Evolutionary conservation across 2,113 vertebrate genomes (phyloP).

Genomic region (Pituophis catenifer): DNA sequence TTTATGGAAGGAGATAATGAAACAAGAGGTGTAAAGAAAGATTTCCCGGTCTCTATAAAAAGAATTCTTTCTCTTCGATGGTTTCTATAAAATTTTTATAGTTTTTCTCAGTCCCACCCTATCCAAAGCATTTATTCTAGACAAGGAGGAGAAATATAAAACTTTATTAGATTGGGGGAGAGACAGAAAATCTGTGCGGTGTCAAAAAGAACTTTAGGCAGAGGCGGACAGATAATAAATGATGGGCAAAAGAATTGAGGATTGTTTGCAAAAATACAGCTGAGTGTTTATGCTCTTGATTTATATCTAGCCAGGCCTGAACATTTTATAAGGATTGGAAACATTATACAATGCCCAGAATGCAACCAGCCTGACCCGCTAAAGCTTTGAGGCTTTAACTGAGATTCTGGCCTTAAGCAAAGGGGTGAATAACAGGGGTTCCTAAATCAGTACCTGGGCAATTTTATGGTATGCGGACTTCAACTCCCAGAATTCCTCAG

Average conservation of each 20-base stretch:
- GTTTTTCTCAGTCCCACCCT: conserved; percentile 37
- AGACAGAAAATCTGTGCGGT: neutral
- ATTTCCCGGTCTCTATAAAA: conserved; percentile 27
- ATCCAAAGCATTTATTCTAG: conserved; percentile 20
- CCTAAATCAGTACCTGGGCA: neutral
- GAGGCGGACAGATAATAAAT: conserved; percentile 45
- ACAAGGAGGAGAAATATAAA: conserved; percentile 11
- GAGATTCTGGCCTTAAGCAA: neutral
- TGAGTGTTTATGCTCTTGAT: conserved; percentile 35
- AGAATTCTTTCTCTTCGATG: conserved; percentile 47
- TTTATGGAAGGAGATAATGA: conserved; percentile 14
- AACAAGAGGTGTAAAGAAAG: neutral
- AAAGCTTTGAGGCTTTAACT: neutral
- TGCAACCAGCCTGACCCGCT: neutral
- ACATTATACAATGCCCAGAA: neutral
- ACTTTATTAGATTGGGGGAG: conserved; percentile 16
- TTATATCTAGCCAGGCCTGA: conserved; percentile 13
- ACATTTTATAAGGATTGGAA: conserved; percentile 2
- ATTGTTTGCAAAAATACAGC: conserved; percentile 16
- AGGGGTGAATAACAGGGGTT: neutral
- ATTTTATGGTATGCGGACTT: neutral
- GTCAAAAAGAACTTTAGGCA: conserved; percentile 30
- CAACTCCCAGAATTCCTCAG: neutral
- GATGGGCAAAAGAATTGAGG: conserved; percentile 33
- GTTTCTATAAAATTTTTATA: conserved; percentile 51